Conservation (phyloP, 2,888 invertebrate genomes). For the Syrista parreyssii region DNA sequence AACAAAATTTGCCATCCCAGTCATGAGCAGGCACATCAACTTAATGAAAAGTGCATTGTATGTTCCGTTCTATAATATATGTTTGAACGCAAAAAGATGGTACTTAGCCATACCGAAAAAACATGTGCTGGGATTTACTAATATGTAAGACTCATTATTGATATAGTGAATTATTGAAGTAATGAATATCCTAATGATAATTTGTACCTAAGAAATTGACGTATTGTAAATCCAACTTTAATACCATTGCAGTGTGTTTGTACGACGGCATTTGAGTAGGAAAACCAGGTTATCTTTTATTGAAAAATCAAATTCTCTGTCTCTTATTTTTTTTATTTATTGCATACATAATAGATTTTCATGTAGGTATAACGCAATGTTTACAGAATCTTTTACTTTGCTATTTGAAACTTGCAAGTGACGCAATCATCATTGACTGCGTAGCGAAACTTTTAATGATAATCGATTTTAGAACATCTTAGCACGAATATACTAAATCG, state of each 20-base stretch:
- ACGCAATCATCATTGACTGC: background rate
- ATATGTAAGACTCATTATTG: background rate
- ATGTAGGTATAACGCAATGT: background rate
- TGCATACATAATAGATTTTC: background rate
- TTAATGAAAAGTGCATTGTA: background rate
- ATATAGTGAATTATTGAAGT: background rate
- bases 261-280: background rate
- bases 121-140: background rate
- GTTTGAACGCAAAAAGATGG: background rate
- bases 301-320: background rate
- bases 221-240: background rate
- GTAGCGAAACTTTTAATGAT: background rate
- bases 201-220: slow-evolving; percentile 3
- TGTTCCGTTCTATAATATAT: background rate
- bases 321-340: slow-evolving; percentile 1
- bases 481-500: background rate
- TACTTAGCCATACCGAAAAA: background rate
- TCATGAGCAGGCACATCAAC: background rate
- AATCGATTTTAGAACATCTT: background rate
- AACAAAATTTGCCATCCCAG: background rate
- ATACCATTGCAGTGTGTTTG: background rate
- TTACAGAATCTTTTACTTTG: background rate
- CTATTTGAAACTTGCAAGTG: background rate
- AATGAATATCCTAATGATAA: background rate
- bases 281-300: background rate